Conservation (phyloP, 1,140 invertebrate genomes). For the Drosophila busckii region DNA sequence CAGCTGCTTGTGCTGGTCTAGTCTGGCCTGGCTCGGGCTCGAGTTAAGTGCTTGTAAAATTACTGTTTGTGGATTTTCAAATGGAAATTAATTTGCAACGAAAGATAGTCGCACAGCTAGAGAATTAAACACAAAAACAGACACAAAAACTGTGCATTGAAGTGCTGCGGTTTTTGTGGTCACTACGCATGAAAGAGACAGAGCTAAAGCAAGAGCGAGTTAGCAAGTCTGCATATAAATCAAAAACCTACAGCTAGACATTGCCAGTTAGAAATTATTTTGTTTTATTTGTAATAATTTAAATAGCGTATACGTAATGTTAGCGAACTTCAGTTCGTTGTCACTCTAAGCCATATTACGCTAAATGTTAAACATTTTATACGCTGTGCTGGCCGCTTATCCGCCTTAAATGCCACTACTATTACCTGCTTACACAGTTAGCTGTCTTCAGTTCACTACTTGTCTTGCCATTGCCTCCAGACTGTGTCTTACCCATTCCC, state of each 20-base stretch:
- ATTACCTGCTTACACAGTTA: slow-evolving; percentile 4
- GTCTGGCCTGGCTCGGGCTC: slow-evolving; percentile 6
- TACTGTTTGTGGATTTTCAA: slow-evolving; percentile 63
- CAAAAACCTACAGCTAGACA: too few relatives aligned
- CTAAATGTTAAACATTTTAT: slow-evolving; percentile 62
- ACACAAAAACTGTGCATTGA: not conserved
- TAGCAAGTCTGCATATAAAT: too few relatives aligned
- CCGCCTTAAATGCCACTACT: slow-evolving; percentile 48
- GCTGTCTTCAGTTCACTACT: slow-evolving; percentile 8
- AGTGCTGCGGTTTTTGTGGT: slow-evolving; percentile 11
- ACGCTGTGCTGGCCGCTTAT: slow-evolving; percentile 63
- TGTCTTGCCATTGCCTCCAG: too few relatives aligned
- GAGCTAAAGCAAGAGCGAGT: too few relatives aligned
- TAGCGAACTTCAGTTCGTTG: too few relatives aligned
- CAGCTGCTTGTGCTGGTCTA: slow-evolving; percentile 8
- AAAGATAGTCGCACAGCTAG: not conserved
- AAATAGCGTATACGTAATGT: too few relatives aligned
- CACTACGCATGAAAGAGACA: not conserved
- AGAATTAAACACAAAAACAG: slow-evolving; percentile 3
- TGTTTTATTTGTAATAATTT: too few relatives aligned
- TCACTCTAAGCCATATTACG: slow-evolving; percentile 32
- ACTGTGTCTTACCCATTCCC: slow-evolving; percentile 13
- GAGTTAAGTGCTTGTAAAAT: slow-evolving; percentile 69
- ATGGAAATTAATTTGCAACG: slow-evolving; percentile 58
- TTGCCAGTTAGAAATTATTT: too few relatives aligned